These are phyloP conservation scores for Esox lucius DNA, from an alignment of 2,797 vertebrate genomes.

Conservation along the genomic window DNA sequence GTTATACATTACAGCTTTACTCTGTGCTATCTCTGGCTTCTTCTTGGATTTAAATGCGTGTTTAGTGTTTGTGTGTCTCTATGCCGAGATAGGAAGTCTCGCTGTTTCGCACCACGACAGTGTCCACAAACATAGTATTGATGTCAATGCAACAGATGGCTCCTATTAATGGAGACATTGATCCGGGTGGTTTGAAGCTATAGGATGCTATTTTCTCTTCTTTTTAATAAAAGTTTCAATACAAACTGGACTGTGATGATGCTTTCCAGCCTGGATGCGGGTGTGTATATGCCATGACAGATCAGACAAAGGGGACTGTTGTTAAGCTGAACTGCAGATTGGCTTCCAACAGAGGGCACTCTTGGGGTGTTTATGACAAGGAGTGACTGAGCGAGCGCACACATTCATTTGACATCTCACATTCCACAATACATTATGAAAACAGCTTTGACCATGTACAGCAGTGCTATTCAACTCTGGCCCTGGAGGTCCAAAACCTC, in stretches of 20 bases:
- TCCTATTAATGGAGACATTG: slow-evolving; percentile 50
- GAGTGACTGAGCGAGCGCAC: not conserved
- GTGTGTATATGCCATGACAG: not conserved
- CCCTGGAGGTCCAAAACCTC: too few species aligned
- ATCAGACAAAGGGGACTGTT: not conserved
- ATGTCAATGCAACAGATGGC: slow-evolving; percentile 23
- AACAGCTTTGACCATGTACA: slow-evolving; percentile 1
- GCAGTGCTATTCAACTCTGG: too few species aligned
- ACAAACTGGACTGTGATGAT: slow-evolving; percentile 34
- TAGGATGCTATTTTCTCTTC: slow-evolving; percentile 66
- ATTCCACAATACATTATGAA: not conserved
- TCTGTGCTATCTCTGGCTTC: not conserved
- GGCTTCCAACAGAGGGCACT: not conserved
- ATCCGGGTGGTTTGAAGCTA: slow-evolving; percentile 79
- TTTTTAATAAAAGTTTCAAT: slow-evolving; percentile 80
- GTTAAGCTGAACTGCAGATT: not conserved
- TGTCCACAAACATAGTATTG: slow-evolving; percentile 5
- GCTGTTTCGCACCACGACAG: slow-evolving; percentile 25
- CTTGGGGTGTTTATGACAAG: not conserved
- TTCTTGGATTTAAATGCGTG: not conserved
- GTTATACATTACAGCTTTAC: slow-evolving; percentile 22
- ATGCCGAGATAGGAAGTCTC: slow-evolving; percentile 9
- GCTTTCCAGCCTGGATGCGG: not conserved
- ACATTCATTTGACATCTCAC: not conserved
- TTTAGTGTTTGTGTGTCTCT: not conserved